These are phyloP conservation scores for Cataglyphis altisquamis DNA, from an alignment of 2,888 invertebrate species.

Conservation along the genomic window DNA sequence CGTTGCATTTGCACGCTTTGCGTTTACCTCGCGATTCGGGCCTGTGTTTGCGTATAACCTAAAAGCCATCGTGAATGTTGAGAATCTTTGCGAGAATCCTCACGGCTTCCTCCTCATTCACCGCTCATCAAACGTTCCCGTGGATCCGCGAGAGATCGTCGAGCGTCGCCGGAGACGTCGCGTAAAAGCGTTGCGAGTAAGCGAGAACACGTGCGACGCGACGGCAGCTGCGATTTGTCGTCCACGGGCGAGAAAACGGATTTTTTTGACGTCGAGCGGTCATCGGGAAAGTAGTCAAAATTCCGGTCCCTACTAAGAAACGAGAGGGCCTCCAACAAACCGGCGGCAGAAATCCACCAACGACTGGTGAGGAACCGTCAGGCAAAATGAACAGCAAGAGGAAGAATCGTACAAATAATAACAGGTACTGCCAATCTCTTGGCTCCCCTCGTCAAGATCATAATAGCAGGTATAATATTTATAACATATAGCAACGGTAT, in stretches of 20 bases:
- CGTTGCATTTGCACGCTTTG: conserved; percentile 8
- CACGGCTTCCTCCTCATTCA: conserved; percentile 40
- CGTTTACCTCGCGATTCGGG: background rate
- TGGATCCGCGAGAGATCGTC: background rate
- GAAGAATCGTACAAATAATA: conserved; percentile 93
- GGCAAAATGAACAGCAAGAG: conserved; percentile 93
- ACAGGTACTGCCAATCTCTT: conserved; percentile 88
- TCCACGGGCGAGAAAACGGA: conserved; percentile 50
- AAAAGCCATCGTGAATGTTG: conserved; percentile 72
- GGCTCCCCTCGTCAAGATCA: conserved; percentile 49
- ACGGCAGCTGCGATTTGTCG: background rate
- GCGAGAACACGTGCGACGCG: background rate
- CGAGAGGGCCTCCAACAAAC: conserved; percentile 92
- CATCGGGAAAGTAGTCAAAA: conserved; percentile 88
- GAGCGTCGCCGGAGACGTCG: background rate
- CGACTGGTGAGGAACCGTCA: conserved; percentile 82
- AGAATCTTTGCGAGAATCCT: conserved; percentile 62
- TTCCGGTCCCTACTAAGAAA: conserved; percentile 95
- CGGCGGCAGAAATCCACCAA: conserved; percentile 87
- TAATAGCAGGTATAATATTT: conserved; percentile 44
- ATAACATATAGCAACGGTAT: background rate
- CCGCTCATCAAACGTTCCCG: conserved; percentile 49
- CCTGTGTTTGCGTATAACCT: conserved; percentile 71
- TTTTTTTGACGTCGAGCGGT: conserved; percentile 70
- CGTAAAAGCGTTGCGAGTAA: background rate